These are phyloP conservation scores for Sebastes hubbsi DNA, from an alignment of 2,797 vertebrate species.

Conservation along the genomic window DNA sequence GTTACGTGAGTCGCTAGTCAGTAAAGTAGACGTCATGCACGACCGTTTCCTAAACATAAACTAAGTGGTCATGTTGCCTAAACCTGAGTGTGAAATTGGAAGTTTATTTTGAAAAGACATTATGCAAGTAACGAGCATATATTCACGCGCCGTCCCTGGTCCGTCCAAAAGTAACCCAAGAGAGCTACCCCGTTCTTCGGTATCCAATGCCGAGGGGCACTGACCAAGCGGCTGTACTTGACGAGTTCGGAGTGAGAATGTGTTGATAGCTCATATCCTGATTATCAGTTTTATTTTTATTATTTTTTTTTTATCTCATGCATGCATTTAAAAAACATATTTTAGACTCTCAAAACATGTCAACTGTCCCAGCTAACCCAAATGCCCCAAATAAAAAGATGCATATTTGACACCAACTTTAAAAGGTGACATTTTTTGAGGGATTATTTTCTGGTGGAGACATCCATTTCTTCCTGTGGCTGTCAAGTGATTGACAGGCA, in stretches of 20 bases:
- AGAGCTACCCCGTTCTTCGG: too few relatives aligned
- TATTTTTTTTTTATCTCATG: neutral
- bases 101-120: neutral
- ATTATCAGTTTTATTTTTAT: neutral
- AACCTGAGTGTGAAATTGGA: neutral
- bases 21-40: fast-evolving
- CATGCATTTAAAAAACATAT: neutral
- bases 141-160: neutral
- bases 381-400: neutral
- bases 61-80: neutral
- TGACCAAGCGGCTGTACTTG: neutral
- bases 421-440: slow-evolving; percentile 31
- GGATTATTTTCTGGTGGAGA: slow-evolving; percentile 27
- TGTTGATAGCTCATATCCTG: neutral
- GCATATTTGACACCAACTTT: slow-evolving; percentile 13
- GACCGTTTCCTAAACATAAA: neutral
- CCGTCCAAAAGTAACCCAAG: too few relatives aligned
- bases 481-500: slow-evolving; percentile 47
- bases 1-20: neutral
- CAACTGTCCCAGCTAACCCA: neutral
- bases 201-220: neutral
- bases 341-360: neutral
- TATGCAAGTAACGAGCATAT: neutral
- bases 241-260: neutral
- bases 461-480: slow-evolving; percentile 4